A percentile compares a stretch with the other conserved stretches of the same genome.
phyloP scores from a whole-genome alignment of 2,797 vertebrate species.

The Sebastes glaucus region DNA sequence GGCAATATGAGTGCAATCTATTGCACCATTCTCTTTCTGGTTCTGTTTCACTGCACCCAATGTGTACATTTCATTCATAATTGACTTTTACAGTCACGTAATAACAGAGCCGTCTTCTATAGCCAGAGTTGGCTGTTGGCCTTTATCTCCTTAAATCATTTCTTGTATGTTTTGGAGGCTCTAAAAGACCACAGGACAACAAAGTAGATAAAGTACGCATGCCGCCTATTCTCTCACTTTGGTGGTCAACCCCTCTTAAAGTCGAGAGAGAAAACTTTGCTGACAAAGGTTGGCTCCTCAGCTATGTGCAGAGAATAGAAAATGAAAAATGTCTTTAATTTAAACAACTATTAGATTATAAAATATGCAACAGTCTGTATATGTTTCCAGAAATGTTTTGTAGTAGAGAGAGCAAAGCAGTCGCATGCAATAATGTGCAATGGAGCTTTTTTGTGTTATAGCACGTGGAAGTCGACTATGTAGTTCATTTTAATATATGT shows the following conservation, averaged over 20 bases:
- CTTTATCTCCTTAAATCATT: background rate
- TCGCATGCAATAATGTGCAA: background rate
- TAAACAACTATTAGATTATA: background rate
- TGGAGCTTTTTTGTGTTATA: background rate
- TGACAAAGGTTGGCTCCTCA: background rate
- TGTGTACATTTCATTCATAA: background rate
- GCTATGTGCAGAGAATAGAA: no score
- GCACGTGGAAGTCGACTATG: background rate
- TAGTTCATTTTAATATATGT: conserved; percentile 12
- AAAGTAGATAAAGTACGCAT: background rate
- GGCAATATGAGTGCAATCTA: background rate
- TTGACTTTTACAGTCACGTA: background rate
- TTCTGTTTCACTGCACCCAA: background rate
- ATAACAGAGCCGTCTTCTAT: background rate
- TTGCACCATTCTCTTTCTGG: background rate
- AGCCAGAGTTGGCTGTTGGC: background rate
- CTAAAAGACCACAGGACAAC: background rate
- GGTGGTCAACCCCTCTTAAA: no score
- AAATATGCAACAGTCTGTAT: background rate
- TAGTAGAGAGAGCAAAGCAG: background rate
- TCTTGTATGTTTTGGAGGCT: background rate
- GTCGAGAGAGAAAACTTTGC: no score
- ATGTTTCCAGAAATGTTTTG: background rate
- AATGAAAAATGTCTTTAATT: background rate
- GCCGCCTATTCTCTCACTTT: no score